These are phyloP conservation scores for Trialeurodes vaporariorum DNA, from an alignment of 1,140 invertebrate genomes.

Conservation along the genomic window DNA sequence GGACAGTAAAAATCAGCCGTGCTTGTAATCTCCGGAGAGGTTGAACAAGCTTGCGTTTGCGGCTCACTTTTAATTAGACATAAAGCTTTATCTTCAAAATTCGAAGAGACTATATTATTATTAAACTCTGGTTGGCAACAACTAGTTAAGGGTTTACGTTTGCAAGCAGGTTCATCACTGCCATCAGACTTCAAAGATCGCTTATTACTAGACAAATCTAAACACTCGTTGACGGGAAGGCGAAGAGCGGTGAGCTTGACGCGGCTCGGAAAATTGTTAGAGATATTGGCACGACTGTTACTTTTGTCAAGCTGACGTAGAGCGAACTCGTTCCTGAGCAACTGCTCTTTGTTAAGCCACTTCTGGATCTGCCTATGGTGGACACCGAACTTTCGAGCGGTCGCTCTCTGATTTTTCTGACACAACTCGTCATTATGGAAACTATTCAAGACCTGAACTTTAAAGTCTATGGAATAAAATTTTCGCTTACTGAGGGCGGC, in stretches of 20 bases:
- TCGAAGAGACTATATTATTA: background rate
- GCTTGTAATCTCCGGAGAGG: background rate
- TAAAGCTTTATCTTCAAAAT: background rate
- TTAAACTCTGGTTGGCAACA: background rate
- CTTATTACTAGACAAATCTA: background rate
- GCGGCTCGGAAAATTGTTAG: too few species aligned
- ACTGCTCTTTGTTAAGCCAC: slow-evolving; percentile 44
- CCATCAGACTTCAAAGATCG: background rate
- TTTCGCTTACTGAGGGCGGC: slow-evolving; percentile 33
- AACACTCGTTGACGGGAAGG: background rate
- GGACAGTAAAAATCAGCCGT: background rate
- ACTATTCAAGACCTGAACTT: slow-evolving; percentile 40
- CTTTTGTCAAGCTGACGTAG: background rate
- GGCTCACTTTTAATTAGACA: background rate
- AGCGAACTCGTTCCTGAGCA: slow-evolving; percentile 17
- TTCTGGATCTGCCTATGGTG: slow-evolving; percentile 51
- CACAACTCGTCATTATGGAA: slow-evolving; percentile 40
- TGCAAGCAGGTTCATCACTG: background rate
- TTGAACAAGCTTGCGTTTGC: background rate
- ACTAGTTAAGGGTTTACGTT: background rate
- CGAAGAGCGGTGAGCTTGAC: background rate
- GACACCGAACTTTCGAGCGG: slow-evolving; percentile 47
- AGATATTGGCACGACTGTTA: too few species aligned
- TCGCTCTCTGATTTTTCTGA: slow-evolving; percentile 46
- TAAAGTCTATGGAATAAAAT: slow-evolving; percentile 41